Conservation (phyloP, 53 echinoderm and acorn worm genomes). For the Henricia sp. region DNA sequence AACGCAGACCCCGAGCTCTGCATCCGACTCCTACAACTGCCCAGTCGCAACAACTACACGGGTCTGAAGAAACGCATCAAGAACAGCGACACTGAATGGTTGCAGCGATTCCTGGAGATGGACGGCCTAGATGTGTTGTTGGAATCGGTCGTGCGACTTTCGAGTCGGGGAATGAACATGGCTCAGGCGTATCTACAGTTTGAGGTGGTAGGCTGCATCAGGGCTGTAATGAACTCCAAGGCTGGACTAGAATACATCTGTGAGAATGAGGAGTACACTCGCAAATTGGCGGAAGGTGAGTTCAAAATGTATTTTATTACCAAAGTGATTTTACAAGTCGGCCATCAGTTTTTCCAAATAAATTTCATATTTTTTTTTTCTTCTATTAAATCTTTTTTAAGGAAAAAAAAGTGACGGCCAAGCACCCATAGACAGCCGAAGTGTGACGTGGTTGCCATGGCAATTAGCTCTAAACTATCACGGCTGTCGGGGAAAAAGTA, state of each 20-base stretch:
- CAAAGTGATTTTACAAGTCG: too few relatives aligned
- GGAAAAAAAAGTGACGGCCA: too few relatives aligned
- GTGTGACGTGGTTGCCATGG: too few relatives aligned
- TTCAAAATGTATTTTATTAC: background rate
- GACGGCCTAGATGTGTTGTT: constrained; percentile 85
- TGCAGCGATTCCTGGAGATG: constrained; percentile 82
- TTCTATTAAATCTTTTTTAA: too few relatives aligned
- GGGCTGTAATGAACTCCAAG: constrained; percentile 94
- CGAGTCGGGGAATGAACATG: constrained; percentile 76
- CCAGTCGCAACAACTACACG: constrained; percentile 87
- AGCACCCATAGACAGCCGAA: too few relatives aligned
- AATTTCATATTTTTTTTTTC: too few relatives aligned
- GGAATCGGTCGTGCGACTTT: constrained; percentile 73
- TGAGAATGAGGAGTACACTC: constrained; percentile 81
- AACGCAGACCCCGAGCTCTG: constrained; percentile 96
- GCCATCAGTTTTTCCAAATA: too few relatives aligned
- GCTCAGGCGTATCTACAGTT: constrained; percentile 93
- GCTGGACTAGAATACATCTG: constrained; percentile 89
- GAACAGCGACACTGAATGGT: constrained; percentile 76
- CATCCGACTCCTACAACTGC: constrained; percentile 91
- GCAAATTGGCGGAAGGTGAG: constrained; percentile 92
- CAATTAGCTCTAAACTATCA: too few relatives aligned
- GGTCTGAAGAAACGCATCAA: constrained; percentile 77
- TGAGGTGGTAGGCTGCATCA: constrained; percentile 91
- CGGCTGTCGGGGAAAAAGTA: too few relatives aligned